Evolutionary conservation across 2,888 invertebrate genomes (phyloP).

Genomic region (Gerris lacustris): DNA sequence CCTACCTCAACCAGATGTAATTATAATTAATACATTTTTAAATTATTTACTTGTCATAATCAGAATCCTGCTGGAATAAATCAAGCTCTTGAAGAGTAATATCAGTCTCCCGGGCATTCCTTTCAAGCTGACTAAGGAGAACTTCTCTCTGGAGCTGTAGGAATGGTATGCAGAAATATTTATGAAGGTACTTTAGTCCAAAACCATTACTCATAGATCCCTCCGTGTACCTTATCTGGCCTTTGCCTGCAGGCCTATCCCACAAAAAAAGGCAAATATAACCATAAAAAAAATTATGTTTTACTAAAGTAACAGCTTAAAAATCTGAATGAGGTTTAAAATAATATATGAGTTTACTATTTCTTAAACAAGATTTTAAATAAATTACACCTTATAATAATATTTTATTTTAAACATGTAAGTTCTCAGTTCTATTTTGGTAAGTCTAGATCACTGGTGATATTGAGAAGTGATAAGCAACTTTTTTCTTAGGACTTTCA

Average conservation of each 20-base stretch:
- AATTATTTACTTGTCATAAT: slow-evolving; percentile 47
- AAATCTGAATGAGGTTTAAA: not conserved
- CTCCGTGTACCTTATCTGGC: slow-evolving; percentile 73
- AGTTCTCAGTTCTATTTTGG: too few relatives aligned
- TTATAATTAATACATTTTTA: too few relatives aligned
- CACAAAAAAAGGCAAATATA: not conserved
- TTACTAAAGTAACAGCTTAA: not conserved
- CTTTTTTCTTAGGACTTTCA: too few relatives aligned
- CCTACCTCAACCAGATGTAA: too few relatives aligned
- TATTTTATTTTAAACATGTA: too few relatives aligned
- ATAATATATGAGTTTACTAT: slow-evolving; percentile 4
- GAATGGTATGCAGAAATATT: slow-evolving; percentile 90
- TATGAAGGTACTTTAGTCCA: slow-evolving; percentile 80
- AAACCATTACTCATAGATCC: slow-evolving; percentile 93
- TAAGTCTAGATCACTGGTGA: too few relatives aligned
- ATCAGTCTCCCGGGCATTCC: slow-evolving; percentile 68
- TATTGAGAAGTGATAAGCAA: too few relatives aligned
- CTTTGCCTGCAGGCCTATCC: slow-evolving; percentile 37
- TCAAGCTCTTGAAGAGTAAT: slow-evolving; percentile 63
- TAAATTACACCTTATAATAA: too few relatives aligned
- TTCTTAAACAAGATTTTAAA: not conserved
- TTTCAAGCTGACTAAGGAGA: slow-evolving; percentile 66
- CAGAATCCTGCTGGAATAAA: slow-evolving; percentile 61
- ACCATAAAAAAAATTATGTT: not conserved
- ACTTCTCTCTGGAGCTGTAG: slow-evolving; percentile 77